Conservation (phyloP, 2,888 invertebrate genomes). For the Phaedon cochleariae region DNA sequence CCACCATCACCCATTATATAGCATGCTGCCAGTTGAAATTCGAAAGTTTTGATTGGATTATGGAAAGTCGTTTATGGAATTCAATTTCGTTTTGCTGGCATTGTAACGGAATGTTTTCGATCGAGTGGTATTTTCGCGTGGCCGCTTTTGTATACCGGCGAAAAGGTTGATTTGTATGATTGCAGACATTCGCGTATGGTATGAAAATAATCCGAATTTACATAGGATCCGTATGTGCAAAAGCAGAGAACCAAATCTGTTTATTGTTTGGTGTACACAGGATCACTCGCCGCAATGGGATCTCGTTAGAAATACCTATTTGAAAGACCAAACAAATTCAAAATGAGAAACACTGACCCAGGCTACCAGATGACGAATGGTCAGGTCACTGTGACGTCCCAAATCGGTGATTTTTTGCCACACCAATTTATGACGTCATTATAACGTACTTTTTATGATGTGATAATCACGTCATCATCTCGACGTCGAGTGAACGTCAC, state of each 20-base stretch:
- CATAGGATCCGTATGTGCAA: background rate
- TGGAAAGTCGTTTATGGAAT: slow-evolving; percentile 1
- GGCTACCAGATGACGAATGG: too few species aligned
- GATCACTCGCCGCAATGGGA: too few species aligned
- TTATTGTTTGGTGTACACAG: background rate
- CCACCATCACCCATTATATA: too few species aligned
- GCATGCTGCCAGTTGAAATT: background rate
- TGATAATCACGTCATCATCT: too few species aligned
- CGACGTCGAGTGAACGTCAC: too few species aligned
- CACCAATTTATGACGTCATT: too few species aligned
- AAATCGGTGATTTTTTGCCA: too few species aligned
- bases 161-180: background rate
- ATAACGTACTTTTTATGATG: too few species aligned
- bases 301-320: too few species aligned
- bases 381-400: too few species aligned
- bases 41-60: slow-evolving; percentile 1
- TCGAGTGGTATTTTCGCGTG: background rate
- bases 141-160: background rate
- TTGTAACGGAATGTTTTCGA: background rate
- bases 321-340: too few species aligned
- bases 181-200: background rate
- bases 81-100: background rate
- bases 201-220: background rate
- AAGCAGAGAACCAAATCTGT: background rate
- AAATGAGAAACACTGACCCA: too few species aligned